Evolutionary conservation across 2,797 vertebrate species (phyloP), one percentile per base, ranked within the genome.

Genomic region (Clarias platycephalus): DNA sequence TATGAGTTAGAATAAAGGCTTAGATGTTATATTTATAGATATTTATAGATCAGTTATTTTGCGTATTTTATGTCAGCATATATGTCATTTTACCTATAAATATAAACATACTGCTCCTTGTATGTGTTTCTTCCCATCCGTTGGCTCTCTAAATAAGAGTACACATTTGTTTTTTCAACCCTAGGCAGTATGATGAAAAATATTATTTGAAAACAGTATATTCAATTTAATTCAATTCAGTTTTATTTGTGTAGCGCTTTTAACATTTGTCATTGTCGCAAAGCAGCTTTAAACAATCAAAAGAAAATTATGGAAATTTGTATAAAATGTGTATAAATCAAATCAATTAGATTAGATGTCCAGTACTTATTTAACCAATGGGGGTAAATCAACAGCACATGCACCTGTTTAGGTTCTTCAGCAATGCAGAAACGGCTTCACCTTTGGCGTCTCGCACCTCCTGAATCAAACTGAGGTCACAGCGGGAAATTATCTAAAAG

Each of bases 91-190:
- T 92, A 96, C 95, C 95, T 95, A 90, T 96, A 96, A 83, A 96
- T 91, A 89, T 96, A 97, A 88, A 96, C 92, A 49, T 95, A 95
- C 87, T 97, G 96, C 89, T 97, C 96, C 88, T 97, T 97, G 90
- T 97, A 97, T 53, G 87, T 91, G 68, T 90, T 95, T 83, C 82
- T 95, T 8, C 96, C 96, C 37, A 96, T 89, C 55, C 96, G 91
- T 88, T 94, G 92, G 81, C 95, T 96, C 76, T 94, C 94, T 87
- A 96, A 84, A 81, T 93, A 91, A 22, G 91, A 88, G 87, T 95
- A 97, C 1, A 86, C 91, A 84, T 95, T 94, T 37, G 87, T 91
- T 84, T 86, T 88, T 83, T 96, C 94, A 66, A 92, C 93, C 87
- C 96, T 96, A 31, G 22, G 24, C 28, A 53, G 24, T 40, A 8